Conservation (phyloP, 2,888 invertebrate species). For the Caenorhabditis sulstoni region DNA sequence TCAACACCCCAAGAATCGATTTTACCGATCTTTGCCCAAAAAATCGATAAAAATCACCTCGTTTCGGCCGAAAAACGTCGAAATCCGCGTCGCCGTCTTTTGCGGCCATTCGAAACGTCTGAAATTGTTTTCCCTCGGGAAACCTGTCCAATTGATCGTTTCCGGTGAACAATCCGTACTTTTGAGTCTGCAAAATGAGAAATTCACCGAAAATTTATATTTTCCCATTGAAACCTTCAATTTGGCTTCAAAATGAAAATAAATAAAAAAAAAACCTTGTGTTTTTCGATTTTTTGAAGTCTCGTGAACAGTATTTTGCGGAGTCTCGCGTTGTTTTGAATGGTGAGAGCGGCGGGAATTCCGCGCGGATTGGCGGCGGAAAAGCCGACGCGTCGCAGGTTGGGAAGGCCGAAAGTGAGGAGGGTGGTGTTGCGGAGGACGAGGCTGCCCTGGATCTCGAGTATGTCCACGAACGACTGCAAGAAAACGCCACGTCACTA, state of each 20-base stretch:
- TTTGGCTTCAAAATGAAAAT: no score
- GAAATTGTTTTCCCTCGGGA: conserved; percentile 23
- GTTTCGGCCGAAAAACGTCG: neutral
- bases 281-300: conserved; percentile 15
- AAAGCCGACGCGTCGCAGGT: conserved; percentile 18
- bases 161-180: conserved; percentile 1
- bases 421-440: conserved; percentile 33
- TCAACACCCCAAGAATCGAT: no score
- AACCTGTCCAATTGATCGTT: neutral
- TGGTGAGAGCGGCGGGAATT: neutral
- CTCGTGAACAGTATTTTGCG: conserved; percentile 3
- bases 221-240: no score
- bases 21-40: no score
- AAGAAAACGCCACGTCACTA: neutral
- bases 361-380: neutral
- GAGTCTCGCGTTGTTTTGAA: conserved; percentile 26
- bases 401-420: conserved; percentile 27
- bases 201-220: no score
- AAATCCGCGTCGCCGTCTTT: conserved; percentile 1
- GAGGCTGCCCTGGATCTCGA: conserved; percentile 28
- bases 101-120: neutral
- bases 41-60: no score
- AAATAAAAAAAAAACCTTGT: no score
- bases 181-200: conserved; percentile 13
- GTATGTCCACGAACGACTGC: conserved; percentile 21